Percentiles rank a stretch among this genome's conserved stretches.
Conservation (phyloP, 1,140 invertebrate species). For the Belonocnema kinseyi region DNA sequence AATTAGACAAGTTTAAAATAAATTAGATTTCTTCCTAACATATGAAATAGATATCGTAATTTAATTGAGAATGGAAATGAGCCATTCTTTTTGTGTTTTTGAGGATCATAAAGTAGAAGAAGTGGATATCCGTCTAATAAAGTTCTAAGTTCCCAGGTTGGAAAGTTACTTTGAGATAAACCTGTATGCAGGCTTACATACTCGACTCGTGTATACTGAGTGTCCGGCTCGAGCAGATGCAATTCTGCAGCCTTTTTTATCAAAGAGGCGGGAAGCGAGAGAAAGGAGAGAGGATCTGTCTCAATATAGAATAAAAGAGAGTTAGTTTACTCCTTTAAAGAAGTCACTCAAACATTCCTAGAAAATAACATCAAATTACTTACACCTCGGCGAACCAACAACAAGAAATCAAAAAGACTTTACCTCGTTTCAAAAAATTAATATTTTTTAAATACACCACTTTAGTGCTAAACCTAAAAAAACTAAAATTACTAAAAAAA, state of each 20-base stretch:
- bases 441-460: too few species aligned
- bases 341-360: constrained; percentile 4
- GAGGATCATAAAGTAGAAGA: neutral
- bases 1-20: too few species aligned
- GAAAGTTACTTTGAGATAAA: constrained; percentile 26
- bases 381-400: neutral
- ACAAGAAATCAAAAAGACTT: neutral
- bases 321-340: constrained; percentile 1
- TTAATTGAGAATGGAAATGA: too few species aligned
- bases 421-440: too few species aligned
- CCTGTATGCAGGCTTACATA: constrained; percentile 53
- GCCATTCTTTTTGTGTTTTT: neutral
- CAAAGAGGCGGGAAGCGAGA: constrained; percentile 11
- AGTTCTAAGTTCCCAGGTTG: constrained; percentile 22
- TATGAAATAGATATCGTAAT: too few species aligned
- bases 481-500: neutral
- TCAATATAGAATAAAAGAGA: constrained; percentile 25
- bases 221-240: constrained; percentile 67
- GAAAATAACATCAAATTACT: neutral
- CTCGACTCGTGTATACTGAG: constrained; percentile 64
- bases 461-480: neutral
- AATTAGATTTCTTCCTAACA: too few species aligned
- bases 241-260: constrained; percentile 55
- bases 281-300: constrained; percentile 19
- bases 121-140: constrained; percentile 20